phyloP scores from a whole-genome alignment of 1,140 invertebrate genomes.

The Anthonomus grandis region DNA sequence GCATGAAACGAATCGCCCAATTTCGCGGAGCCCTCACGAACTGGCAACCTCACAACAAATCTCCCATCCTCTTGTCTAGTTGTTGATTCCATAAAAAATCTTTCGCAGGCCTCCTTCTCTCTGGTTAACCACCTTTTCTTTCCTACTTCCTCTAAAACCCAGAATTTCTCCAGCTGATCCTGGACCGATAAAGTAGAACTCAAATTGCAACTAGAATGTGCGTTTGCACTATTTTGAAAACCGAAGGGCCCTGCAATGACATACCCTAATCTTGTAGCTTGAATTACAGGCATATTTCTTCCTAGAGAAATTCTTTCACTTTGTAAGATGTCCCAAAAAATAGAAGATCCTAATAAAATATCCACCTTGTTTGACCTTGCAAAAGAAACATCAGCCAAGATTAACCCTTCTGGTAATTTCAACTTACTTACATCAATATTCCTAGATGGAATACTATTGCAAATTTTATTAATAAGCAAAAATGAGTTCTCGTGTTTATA shows the following conservation, averaged over 20 bases:
- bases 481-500: neutral
- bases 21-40: neutral
- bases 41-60: slow-evolving; percentile 3
- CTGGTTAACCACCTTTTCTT: neutral
- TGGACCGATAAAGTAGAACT: neutral
- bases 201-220: slow-evolving; percentile 3
- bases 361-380: neutral
- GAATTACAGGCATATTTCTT: neutral
- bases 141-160: neutral
- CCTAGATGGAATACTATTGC: neutral
- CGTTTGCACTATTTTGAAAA: neutral
- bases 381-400: neutral
- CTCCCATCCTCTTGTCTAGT: neutral
- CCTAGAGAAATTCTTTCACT: neutral
- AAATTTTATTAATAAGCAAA: neutral
- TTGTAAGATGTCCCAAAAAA: neutral
- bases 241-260: neutral
- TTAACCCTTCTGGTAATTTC: neutral
- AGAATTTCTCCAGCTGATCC: neutral
- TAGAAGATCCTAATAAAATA: neutral
- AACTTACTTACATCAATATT: too few species aligned
- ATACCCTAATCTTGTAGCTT: neutral
- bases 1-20: neutral
- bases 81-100: slow-evolving; percentile 2
- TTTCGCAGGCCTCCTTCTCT: neutral